Base-by-base conservation (phyloP, 53 echinoderm and acorn worm species). In the Mesocentrotus franciscanus region DNA sequence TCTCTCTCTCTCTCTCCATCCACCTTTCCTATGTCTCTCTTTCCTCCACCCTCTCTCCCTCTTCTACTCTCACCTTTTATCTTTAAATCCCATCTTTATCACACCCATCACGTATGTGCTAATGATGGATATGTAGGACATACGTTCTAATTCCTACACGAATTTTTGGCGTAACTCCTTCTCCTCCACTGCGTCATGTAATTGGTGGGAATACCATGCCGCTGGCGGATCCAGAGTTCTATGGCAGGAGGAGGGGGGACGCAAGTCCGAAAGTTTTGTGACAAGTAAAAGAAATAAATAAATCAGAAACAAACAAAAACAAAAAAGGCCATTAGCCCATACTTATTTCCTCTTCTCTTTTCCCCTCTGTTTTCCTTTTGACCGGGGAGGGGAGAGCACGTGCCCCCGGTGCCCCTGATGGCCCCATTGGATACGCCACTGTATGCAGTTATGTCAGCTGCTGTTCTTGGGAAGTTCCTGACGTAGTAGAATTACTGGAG, bases 381-480 rank as follows among this genome's bases (percentile, higher is more conserved):
- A 5, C 15, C 64, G 18, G 64, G 17, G 12, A 20, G 20, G 20
- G 14, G 64, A n/a, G 64, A 64, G 15, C 18, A 20, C 17, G 20
- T 16, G 64, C 20, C 64, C 64, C 20, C 20, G 64, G 18, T 20
- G 64, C 3, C 64, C 0, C 18, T 11, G 5, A 64, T 7, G 16
- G 16, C 20, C 64, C 64, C 15, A 18, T 4, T 49, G 49, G 3
- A 49, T 49, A 49, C 49, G 64, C 64, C 20, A 18, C 20, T 64
- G 64, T 18, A 64, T 10, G 20, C 29, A 68, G 56, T 92, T 92
- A 92, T 92, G 92, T 92, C 92, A 92, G 92, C 92, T 92, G 92
- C 68, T 92, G 71, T 35, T 68, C 66, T 91, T 56, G 30, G n/a
- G 68, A 66, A 49, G 70, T 68, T 68, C 71, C 75, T 92, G 92